Percentiles rank a stretch among this genome's conserved stretches.
These are phyloP conservation scores for Poeciliopsis infans DNA, from an alignment of 2,797 vertebrate genomes.

Conservation along the genomic window DNA sequence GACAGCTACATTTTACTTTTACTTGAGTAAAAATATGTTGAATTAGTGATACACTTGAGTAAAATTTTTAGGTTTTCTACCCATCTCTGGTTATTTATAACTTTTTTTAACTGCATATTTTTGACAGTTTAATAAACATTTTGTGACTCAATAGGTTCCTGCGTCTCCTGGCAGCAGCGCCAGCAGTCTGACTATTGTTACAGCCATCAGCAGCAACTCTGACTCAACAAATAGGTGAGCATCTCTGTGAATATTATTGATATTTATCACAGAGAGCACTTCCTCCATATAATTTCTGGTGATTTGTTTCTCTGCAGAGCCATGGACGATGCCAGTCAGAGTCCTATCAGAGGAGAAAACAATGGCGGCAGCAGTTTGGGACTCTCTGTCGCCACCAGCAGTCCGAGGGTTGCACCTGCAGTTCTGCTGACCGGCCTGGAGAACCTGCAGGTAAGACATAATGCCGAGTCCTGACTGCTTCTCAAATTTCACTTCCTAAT, in stretches of 20 bases:
- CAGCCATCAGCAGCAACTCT: conserved; percentile 88
- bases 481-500: background rate
- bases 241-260: background rate
- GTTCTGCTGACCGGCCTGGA: conserved; percentile 90
- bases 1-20: too few species aligned
- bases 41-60: too few species aligned
- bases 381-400: conserved; percentile 76
- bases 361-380: conserved; percentile 70
- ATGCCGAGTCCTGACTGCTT: background rate
- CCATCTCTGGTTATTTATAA: too few species aligned
- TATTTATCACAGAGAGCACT: background rate
- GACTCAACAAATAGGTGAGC: conserved; percentile 86
- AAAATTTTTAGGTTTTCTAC: too few species aligned
- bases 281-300: background rate
- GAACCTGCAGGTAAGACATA: conserved; percentile 81
- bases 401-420: conserved; percentile 84
- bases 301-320: conserved; percentile 75
- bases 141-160: conserved; percentile 79
- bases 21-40: too few species aligned
- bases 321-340: conserved; percentile 88
- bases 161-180: conserved; percentile 90
- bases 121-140: background rate
- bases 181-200: conserved; percentile 92
- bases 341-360: conserved; percentile 83
- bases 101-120: background rate